phyloP scores from a whole-genome alignment of 2,888 invertebrate genomes.

The Metalampra italica region DNA sequence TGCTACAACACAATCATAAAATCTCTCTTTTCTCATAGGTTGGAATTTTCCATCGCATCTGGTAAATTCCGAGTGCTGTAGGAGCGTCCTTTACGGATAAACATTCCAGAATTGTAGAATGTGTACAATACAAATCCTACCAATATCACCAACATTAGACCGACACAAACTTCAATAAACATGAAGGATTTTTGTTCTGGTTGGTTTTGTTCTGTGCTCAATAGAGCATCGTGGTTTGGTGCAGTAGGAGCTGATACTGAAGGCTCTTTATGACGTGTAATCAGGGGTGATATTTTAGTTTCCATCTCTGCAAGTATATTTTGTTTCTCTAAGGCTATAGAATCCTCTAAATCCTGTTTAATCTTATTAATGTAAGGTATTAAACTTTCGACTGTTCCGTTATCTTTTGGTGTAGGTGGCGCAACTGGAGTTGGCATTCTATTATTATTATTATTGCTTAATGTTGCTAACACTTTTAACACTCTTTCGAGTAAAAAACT shows the following conservation, averaged over 20 bases:
- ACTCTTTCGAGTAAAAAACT: constrained; percentile 24
- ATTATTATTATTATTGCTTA: constrained; percentile 5
- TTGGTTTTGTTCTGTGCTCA: constrained; percentile 1
- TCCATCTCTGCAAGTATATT: constrained; percentile 23
- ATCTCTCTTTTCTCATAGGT: constrained; percentile 8
- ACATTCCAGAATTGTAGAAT: constrained; percentile 22
- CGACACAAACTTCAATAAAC: constrained; percentile 31
- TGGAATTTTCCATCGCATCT: constrained; percentile 23
- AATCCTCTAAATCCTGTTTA: constrained; percentile 24
- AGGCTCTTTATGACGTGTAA: constrained; percentile 12
- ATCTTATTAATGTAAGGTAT: constrained; percentile 22
- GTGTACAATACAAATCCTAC: constrained; percentile 19
- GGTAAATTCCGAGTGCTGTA: constrained; percentile 22
- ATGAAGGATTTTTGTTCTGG: constrained; percentile 12
- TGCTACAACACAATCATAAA: no score
- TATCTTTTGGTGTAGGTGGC: constrained; percentile 15
- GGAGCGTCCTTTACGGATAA: constrained; percentile 13
- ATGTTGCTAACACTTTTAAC: constrained; percentile 14
- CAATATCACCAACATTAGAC: constrained; percentile 19
- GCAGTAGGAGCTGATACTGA: neutral
- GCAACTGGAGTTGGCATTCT: constrained; percentile 4
- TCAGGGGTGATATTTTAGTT: constrained; percentile 17
- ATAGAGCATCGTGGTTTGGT: neutral
- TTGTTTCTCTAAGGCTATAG: constrained; percentile 22
- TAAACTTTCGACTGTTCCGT: constrained; percentile 16